A percentile compares a stretch with the other conserved stretches of the same genome.
Evolutionary conservation across 2,113 vertebrate genomes (phyloP).

Genomic region (Tragelaphus imberbis): DNA sequence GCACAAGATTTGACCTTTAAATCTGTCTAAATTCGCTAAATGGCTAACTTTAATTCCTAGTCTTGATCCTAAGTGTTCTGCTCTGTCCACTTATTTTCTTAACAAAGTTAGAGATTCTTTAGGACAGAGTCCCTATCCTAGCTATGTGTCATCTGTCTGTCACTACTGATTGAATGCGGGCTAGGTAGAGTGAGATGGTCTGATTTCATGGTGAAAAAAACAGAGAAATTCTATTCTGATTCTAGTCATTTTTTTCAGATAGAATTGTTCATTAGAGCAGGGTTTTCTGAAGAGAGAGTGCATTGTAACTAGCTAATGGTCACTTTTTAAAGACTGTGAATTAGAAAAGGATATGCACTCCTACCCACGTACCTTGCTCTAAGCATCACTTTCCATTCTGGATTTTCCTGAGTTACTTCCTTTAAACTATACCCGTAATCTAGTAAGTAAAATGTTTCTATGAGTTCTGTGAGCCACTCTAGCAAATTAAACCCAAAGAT

Average conservation of each 20-base stretch:
- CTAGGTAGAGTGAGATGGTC: not conserved
- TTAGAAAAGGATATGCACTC: not conserved
- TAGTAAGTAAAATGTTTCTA: not conserved
- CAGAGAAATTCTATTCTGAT: not conserved
- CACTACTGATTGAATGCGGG: not conserved
- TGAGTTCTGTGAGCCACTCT: not conserved
- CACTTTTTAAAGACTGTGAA: not conserved
- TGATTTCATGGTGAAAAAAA: not conserved
- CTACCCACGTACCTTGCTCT: not conserved
- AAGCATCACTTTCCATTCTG: not conserved
- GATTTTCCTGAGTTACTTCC: not conserved
- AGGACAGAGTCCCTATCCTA: not conserved
- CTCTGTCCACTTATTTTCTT: not conserved
- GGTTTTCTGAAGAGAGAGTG: not conserved
- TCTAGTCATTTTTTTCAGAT: not conserved
- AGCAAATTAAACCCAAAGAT: not conserved
- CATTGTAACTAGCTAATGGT: not conserved
- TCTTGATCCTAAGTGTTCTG: not conserved
- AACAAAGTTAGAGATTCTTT: not conserved
- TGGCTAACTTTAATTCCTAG: not conserved
- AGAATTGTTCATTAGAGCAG: not conserved
- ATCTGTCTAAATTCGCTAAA: not conserved
- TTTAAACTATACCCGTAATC: not conserved
- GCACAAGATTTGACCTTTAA: not conserved
- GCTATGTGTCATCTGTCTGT: not conserved